These are phyloP conservation scores for Drosophila azteca DNA, from an alignment of 1,140 invertebrate genomes.

Conservation along the genomic window DNA sequence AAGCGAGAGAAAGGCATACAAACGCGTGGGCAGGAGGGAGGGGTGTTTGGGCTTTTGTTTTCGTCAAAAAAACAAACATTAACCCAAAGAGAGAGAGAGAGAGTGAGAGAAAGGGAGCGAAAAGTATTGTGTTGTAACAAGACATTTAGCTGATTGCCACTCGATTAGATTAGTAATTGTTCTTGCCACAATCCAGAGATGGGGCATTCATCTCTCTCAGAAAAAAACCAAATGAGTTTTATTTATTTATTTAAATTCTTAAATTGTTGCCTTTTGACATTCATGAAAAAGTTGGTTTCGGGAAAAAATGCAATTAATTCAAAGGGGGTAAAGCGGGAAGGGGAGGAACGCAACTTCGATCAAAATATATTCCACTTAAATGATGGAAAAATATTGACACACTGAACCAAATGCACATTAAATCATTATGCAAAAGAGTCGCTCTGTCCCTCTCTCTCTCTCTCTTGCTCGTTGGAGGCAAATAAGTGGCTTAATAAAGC, in stretches of 20 bases:
- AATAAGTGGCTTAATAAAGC: conserved; percentile 56
- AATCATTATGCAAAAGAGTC: conserved; percentile 17
- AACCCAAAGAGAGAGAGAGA: conserved; percentile 5
- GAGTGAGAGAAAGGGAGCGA: not conserved
- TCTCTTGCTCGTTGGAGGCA: not conserved
- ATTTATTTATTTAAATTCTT: conserved; percentile 20
- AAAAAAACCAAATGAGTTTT: not conserved
- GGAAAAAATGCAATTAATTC: conserved; percentile 31
- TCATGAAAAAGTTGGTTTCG: conserved; percentile 7
- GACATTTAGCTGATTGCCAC: conserved; percentile 50
- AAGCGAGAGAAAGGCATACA: conserved; percentile 4
- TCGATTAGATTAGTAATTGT: conserved; percentile 28
- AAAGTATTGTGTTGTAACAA: conserved; percentile 42
- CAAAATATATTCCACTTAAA: conserved; percentile 34
- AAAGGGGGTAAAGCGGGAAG: conserved; percentile 25
- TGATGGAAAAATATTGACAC: conserved; percentile 30
- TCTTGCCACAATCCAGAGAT: not conserved
- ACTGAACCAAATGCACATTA: conserved; percentile 30
- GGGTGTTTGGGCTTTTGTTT: conserved; percentile 18
- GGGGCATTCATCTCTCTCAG: too few relatives aligned
- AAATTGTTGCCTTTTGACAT: not conserved
- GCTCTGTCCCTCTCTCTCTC: not conserved
- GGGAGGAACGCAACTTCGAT: conserved; percentile 5
- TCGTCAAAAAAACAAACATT: conserved; percentile 26
- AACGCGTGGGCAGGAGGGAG: too few relatives aligned